Conservation (phyloP, 2,113 vertebrate genomes). For the Stomatorhinus ivindoensis region DNA sequence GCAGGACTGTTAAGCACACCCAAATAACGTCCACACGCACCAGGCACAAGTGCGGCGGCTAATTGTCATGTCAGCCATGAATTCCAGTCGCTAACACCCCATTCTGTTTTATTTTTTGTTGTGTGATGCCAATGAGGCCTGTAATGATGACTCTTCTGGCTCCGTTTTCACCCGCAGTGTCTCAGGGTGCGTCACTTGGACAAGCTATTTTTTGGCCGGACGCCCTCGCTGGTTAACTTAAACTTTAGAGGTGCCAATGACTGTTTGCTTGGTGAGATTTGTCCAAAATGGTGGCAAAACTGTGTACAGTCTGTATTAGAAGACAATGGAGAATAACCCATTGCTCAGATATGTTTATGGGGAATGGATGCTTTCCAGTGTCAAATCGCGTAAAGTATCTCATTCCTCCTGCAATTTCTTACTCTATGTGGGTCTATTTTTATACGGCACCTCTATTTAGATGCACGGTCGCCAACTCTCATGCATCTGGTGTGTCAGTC, state of each 20-base stretch:
- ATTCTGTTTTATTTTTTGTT: background rate
- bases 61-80: background rate
- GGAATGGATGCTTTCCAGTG: background rate
- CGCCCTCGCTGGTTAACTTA: background rate
- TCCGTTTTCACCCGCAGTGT: background rate
- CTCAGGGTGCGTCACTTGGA: background rate
- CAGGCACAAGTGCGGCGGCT: background rate
- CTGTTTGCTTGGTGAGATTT: background rate
- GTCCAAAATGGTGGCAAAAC: background rate
- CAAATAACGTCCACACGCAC: background rate
- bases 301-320: background rate
- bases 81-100: background rate
- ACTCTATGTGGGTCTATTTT: background rate
- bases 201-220: background rate
- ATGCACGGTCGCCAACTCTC: background rate
- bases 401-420: background rate
- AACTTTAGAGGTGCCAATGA: background rate
- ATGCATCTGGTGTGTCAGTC: background rate
- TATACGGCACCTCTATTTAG: background rate
- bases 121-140: background rate
- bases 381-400: background rate
- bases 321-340: background rate
- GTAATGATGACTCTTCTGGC: background rate
- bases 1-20: background rate
- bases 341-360: background rate